Evolutionary conservation across 2,113 vertebrate species (phyloP), one percentile per base, ranked within the genome.

Genomic region (Nymphicus hollandicus): DNA sequence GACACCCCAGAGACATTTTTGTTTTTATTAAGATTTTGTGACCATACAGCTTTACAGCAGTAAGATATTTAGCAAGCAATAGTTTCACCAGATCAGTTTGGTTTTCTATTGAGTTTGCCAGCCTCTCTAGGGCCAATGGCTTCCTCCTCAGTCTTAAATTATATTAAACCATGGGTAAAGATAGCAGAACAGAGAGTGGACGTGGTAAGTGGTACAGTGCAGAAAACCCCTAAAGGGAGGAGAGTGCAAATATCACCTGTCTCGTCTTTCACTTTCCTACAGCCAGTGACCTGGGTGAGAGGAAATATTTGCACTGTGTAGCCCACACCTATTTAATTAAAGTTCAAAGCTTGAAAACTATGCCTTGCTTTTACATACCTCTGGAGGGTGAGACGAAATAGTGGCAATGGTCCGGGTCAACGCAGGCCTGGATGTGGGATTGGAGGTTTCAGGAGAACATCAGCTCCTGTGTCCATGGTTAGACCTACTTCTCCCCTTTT

Each of bases 251-350:
- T 22, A 88, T 43, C 61, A 82, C 66, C 66, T 72, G 81, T 72
- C 78, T 91, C 3, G 0, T 66, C 41, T 37, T 91, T 71, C 73
- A 79, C 74, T 89, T 91, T 81, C 49, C 66, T 60, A 41, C 25
- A 55, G 41, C 17, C 27, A 15, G 35, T 49, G 46, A 37, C 65
- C 63, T 39, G n/a, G 15, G 71, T 5, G 6, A 93, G 85, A 81
- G 78, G 70, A 91, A 89, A 80, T 87, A 89, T 82, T 94, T 89
- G 39, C 64, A 69, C 39, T 88, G 47, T 28, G 52, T 55, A 79
- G 66, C 61, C 61, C 58, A 81, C 85, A 89, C 70, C 74, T 85
- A 84, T 81, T 89, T 95, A 89, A 91, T 89, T 88, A 93, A 93
- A 84, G 64, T 89, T 91, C 92, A 92, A 74, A 96, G 55, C 63